Base-by-base conservation (phyloP, 1,140 invertebrate genomes). In the Drosophila ficusphila region DNA sequence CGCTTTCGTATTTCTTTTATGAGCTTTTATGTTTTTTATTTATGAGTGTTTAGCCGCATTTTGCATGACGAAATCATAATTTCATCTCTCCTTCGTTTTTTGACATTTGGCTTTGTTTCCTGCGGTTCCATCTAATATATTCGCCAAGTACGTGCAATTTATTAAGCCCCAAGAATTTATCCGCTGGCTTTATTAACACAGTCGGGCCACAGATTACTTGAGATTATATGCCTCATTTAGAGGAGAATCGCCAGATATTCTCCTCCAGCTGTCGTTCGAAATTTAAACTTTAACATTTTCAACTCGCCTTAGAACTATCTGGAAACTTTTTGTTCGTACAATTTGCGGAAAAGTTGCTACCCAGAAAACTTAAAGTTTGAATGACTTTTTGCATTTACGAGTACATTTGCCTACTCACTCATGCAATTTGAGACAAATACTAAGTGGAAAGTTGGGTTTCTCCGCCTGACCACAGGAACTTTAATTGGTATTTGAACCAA, bases 51-150 rank as follows among this genome's bases (percentile, higher is more conserved):
- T 82, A 82, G 82, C 65, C 51, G 56, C 77, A 77, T 88, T 88
- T 82, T 88, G 64, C 83, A 82, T 88, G 82, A 88, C 82, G 82
- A 88, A 88, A 88, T 88, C 73, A 88, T 88, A 86, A 85, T 85
- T 85, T 86, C 74, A 77, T 67, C 72, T 39, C 58, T 58, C 52
- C 39, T 39, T 23, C 23, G 60, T 42, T 74, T 69, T 72, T 85
- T 85, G 79, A 79, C 65, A 86, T 79, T 85, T 76, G 57, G 78
- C 61, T 76, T 79, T 76, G 53, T 76, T 86, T 85, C 65, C 76
- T 67, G 81, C 34, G 67, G 47, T 46, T 79, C 38, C 41, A 36
- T 57, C 36, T 41, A 33, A 58, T 75, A 76, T 74, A 81, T 53
- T 70, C 44, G 48, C 21, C 41, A 85, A 85, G 81, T 73, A 79